Base-by-base conservation (phyloP, 2,113 vertebrate genomes). In the Perca flavescens region DNA sequence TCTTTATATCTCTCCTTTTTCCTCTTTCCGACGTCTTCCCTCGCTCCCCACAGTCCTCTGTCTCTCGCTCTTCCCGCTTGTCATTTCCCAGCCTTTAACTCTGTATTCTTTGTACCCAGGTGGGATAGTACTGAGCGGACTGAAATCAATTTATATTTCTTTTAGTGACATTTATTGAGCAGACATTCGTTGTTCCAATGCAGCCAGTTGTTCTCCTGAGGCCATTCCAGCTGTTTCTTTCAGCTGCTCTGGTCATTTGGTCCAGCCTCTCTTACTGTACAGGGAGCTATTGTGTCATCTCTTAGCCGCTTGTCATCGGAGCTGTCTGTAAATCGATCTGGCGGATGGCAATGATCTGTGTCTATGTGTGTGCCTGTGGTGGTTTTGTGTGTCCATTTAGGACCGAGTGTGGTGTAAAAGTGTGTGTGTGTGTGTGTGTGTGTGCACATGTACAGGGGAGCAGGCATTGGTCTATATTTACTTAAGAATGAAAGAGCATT, bases 381-480 rank as follows among this genome's bases (percentile, higher is more conserved):
- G 66, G 21, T 9, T 80, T 17, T 82, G 72, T 64, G 87, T 14
- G 34, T 34, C 34, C 34, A 34, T 34, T 78, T 82, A 66, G 62
- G 22, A 58, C 46, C 8, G 16, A 61, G 14, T 67, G 63, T 56
- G 15, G 49, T 61, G 46, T 80, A 19, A 25, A 8, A 36, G 47
- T 76, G 74, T 78, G 69, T 58, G 74, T 62, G 63, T 67, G 70
- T 71, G 77, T 16, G 34, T 54, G 34, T 47, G 62, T 25, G 43
- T 62, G 50, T 65, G 76, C 62, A 34, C 62, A 54, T 65, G 76
- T 67, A 60, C 36, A 22, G 57, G 76, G 82, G 58, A 64, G 46
- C 57, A 86, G 87, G 92, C 92, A 90, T 82, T 74, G 84, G 79
- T 94, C 95, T 95, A 96, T 95, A 95, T 95, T 95, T 95, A 95